Base-by-base conservation (phyloP, 2,113 vertebrate species). In the Alouatta palliata region DNA sequence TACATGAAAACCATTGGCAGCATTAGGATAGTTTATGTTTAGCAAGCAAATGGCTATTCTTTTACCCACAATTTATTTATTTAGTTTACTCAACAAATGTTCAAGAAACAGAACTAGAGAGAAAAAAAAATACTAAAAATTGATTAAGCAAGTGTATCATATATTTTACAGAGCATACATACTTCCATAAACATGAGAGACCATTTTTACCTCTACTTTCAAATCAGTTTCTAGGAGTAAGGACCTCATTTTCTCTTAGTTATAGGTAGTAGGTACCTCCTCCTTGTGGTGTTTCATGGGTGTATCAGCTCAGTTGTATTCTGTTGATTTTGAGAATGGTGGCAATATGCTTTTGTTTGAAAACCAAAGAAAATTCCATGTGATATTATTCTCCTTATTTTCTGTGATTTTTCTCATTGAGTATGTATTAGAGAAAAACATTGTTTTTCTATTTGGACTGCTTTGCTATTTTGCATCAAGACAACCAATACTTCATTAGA, bases 391-490 rank as follows among this genome's bases (percentile, higher is more conserved):
- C 81, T 87, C 90, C 8, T 75, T 80, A 14, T 21, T 43, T 20
- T 80, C 61, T 35, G 19, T 83, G 30, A 17, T 43, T 71, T 97
- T 95, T 93, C 83, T 94, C 40, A 35, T 77, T 86, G 49, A 95
- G 11, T 81, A 8, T 32, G 25, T 56, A 49, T 94, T 95, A 20
- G 23, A 79, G 70, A 30, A 90, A 37, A 84, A n/a, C 43, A 43
- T 83, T 61, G 10, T 61, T 96, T 70, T 61, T 64, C 90, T 73
- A 4, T 77, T 70, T 71, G 43, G 77, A 84, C 94, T 90, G 71
- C 73, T 79, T 52, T 19, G 10, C 75, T 96, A 61, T 61, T 98
- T 97, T 95, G 32, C 23, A 81, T 91, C 20, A 8, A 70, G 27
- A 89, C 68, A 97, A 68, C 70, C 0, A 9, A 49, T 19, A 73